These are phyloP conservation scores for Pipistrellus kuhlii DNA, from an alignment of 2,797 vertebrate genomes.

Conservation along the genomic window DNA sequence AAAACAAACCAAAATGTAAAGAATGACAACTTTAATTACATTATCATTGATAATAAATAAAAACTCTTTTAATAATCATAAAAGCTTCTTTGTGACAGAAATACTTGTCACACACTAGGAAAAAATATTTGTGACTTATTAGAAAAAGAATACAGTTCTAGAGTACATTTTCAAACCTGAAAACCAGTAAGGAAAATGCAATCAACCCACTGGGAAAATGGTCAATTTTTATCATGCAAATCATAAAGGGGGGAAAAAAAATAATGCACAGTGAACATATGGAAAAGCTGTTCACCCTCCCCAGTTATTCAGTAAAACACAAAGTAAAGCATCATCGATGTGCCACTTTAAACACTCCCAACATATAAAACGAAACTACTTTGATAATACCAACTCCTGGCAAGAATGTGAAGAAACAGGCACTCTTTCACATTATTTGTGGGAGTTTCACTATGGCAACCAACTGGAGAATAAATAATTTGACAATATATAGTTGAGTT, in stretches of 20 bases:
- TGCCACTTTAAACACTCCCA: neutral
- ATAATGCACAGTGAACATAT: neutral
- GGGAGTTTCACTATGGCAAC: neutral
- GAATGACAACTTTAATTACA: neutral
- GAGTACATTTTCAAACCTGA: neutral
- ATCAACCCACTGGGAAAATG: neutral
- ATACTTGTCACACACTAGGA: neutral
- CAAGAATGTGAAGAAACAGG: neutral
- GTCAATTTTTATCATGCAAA: neutral
- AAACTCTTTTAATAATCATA: conserved; percentile 2
- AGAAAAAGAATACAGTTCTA: conserved; percentile 17
- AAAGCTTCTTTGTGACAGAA: neutral
- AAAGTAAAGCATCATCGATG: neutral
- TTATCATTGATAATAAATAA: neutral
- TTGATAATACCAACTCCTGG: neutral
- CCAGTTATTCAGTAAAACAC: neutral
- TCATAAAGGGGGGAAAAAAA: neutral
- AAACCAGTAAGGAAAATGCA: conserved; percentile 3
- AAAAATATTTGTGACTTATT: neutral
- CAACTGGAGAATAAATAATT: neutral
- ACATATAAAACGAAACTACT: neutral
- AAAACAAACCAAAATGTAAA: neutral
- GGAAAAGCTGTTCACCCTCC: neutral
- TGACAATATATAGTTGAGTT: neutral
- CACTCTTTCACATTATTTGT: neutral